Evolutionary conservation across 2,113 vertebrate species (phyloP), one percentile per base, ranked within the genome.

Genomic region (Nanger granti): DNA sequence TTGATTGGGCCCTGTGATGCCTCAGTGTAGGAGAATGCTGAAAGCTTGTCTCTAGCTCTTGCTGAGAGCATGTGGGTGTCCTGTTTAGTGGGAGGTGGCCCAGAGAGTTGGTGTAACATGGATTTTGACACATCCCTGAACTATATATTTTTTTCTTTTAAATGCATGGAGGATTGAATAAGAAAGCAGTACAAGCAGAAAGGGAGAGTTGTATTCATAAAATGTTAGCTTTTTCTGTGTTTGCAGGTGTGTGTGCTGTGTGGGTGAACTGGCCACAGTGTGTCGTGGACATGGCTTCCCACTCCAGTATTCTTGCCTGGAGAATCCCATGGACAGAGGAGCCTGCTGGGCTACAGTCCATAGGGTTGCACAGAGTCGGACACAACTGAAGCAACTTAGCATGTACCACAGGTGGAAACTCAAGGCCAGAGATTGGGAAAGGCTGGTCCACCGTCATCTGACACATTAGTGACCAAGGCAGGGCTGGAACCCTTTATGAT

Each of bases 381-480:
- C 69, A 76, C 20, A 13, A 76, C n/a, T 41, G n/a, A 13, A 12
- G 69, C 69, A 41, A 41, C 10, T 13, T 76, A 41, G n/a, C 20
- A 24, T 0, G 5, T 24, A 24, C 10, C 69, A 76, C 10, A 76
- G n/a, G 4, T 47, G n/a, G 49, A 88, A 41, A 5, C 24, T 83
- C 76, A 80, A 26, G 59, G 44, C 24, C 52, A 59, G 76, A 64
- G 88, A 60, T 52, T 4, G 13, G 73, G 37, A 92, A 57, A 94
- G 11, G 8, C 28, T 49, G n/a, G 24, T 52, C 49, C 13, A 3
- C 0, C 0, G 13, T 37, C 44, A 34, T 8, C 22, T 4, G 3
- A 55, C 62, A 84, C 17, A 11, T 90, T 52, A 49, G 37, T 80
- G 54, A 49, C 55, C 31, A 34, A 92, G 49, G 41, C 29, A 44